Conservation (phyloP, 2,888 invertebrate species). For the Palloptera scutellata region DNA sequence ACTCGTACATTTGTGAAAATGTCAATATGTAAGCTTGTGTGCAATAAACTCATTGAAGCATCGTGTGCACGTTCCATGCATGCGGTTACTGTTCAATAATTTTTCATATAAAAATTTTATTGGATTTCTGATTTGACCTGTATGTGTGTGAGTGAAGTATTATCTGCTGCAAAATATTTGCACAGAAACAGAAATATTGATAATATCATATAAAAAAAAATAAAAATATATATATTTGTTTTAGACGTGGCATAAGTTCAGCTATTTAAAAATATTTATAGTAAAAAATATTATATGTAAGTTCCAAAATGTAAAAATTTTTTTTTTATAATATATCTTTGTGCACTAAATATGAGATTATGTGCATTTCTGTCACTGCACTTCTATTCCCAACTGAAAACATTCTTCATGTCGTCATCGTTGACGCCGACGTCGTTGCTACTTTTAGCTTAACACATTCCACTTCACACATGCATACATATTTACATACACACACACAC, state of each 20-base stretch:
- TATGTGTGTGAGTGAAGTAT: constrained; percentile 5
- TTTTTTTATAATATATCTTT: too few species aligned
- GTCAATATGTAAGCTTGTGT: constrained; percentile 8
- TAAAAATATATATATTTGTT: neutral
- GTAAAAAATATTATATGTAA: too few species aligned
- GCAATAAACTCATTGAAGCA: constrained; percentile 23
- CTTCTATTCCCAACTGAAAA: neutral
- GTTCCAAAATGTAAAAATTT: too few species aligned
- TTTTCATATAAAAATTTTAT: constrained; percentile 30
- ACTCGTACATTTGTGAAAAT: constrained; percentile 22
- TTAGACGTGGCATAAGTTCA: too few species aligned
- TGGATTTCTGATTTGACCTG: constrained; percentile 21
- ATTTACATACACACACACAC: neutral
- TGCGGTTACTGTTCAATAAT: constrained; percentile 23
- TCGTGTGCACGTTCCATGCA: constrained; percentile 16
- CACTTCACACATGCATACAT: constrained; percentile 15
- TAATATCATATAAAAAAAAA: neutral
- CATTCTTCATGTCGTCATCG: constrained; percentile 4
- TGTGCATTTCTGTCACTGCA: neutral
- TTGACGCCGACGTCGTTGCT: too few species aligned
- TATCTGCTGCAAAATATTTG: neutral
- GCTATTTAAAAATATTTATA: too few species aligned
- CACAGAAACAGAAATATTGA: neutral
- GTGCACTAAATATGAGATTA: too few species aligned
- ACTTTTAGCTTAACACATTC: constrained; percentile 14